A percentile compares a stretch with the other conserved stretches of the same genome.
phyloP scores from a whole-genome alignment of 2,888 invertebrate species.

The Agriotes lineatus region DNA sequence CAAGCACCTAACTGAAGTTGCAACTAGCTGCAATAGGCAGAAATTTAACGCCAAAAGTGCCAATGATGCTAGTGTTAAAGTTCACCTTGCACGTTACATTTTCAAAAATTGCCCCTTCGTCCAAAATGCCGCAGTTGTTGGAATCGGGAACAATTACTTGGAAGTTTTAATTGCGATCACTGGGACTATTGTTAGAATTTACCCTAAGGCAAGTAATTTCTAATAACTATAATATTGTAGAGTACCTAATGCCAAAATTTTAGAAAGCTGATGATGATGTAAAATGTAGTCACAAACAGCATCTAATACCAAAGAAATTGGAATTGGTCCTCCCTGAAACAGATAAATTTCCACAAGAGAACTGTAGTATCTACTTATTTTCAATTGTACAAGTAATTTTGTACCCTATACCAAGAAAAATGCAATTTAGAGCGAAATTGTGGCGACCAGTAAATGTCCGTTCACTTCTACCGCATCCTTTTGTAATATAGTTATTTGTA shows the following conservation, averaged over 20 bases:
- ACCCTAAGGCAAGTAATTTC: constrained; percentile 70
- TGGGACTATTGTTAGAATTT: constrained; percentile 79
- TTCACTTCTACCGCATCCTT: no score
- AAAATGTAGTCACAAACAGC: neutral
- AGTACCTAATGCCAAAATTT: constrained; percentile 24
- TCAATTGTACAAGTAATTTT: constrained; percentile 58
- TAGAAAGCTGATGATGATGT: neutral
- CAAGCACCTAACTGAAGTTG: constrained; percentile 71
- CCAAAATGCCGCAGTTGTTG: constrained; percentile 83
- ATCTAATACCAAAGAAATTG: constrained; percentile 39
- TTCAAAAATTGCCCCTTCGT: constrained; percentile 75
- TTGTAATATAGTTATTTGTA: no score
- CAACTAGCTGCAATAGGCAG: constrained; percentile 86
- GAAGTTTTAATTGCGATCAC: constrained; percentile 84
- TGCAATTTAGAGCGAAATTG: constrained; percentile 56
- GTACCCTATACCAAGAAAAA: constrained; percentile 53
- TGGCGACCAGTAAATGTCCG: neutral
- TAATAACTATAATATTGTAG: no score
- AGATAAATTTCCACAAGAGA: constrained; percentile 37
- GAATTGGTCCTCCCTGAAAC: constrained; percentile 54
- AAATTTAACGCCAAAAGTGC: constrained; percentile 88
- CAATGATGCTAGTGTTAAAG: constrained; percentile 82
- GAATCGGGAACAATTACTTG: constrained; percentile 81
- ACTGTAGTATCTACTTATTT: constrained; percentile 59
- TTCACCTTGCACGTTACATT: constrained; percentile 86